Conservation (phyloP, 2,888 invertebrate species). For the Atrina japonica region DNA sequence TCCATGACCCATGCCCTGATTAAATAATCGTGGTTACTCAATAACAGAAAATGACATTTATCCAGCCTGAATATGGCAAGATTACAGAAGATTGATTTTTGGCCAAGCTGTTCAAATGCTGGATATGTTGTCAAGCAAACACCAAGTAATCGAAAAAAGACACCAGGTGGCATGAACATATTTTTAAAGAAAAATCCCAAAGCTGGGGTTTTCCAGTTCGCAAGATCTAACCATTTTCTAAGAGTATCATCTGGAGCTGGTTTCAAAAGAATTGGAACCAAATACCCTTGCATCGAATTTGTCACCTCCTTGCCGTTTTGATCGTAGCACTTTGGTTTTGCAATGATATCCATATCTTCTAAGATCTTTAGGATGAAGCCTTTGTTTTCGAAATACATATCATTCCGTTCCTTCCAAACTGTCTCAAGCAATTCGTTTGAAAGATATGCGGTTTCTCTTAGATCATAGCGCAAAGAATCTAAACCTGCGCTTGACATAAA, state of each 20-base stretch:
- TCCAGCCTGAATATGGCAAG: slow-evolving; percentile 13
- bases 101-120: slow-evolving; percentile 12
- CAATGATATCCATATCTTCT: slow-evolving; percentile 16
- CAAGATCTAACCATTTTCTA: not conserved
- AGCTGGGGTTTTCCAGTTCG: slow-evolving; percentile 1
- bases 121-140: slow-evolving; percentile 22
- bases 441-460: slow-evolving; percentile 6
- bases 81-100: not conserved
- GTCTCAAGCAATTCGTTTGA: slow-evolving; percentile 4
- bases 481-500: not conserved
- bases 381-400: slow-evolving; percentile 9
- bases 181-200: slow-evolving; percentile 23
- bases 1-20: slow-evolving; percentile 10
- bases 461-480: not conserved
- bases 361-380: slow-evolving; percentile 12
- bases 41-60: slow-evolving; percentile 11
- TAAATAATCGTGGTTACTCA: slow-evolving; percentile 5
- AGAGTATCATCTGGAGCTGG: not conserved
- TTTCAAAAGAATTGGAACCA: slow-evolving; percentile 7
- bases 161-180: slow-evolving; percentile 31
- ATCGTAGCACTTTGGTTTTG: slow-evolving; percentile 4
- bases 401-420: slow-evolving; percentile 14
- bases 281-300: not conserved
- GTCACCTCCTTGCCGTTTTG: slow-evolving; percentile 2
- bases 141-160: slow-evolving; percentile 20